These are phyloP conservation scores for Miltochrista miniata DNA, from an alignment of 2,888 invertebrate species.

Conservation along the genomic window DNA sequence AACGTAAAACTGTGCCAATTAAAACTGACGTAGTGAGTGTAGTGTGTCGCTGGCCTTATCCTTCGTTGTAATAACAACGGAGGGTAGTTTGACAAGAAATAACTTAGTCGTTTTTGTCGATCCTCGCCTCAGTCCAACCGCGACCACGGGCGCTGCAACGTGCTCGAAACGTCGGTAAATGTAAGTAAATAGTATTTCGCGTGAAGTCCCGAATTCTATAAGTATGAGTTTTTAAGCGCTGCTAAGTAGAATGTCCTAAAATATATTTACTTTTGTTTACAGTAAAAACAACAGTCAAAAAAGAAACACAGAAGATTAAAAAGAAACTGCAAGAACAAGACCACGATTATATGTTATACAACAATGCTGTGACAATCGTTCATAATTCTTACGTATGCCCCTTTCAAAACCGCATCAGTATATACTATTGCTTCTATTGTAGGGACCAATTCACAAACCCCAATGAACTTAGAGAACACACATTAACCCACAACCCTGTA, in stretches of 20 bases:
- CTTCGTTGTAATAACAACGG: no score
- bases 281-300: slow-evolving; percentile 33
- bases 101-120: no score
- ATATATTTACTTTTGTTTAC: slow-evolving; percentile 11
- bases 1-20: no score
- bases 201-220: no score
- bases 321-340: slow-evolving; percentile 46
- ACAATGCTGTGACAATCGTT: slow-evolving; percentile 61
- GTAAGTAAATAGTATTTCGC: no score
- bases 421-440: slow-evolving; percentile 75
- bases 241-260: neutral
- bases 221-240: no score
- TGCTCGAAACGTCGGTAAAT: no score
- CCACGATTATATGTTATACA: slow-evolving; percentile 58
- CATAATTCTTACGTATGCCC: slow-evolving; percentile 70
- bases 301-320: slow-evolving; percentile 27
- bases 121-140: no score
- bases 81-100: no score
- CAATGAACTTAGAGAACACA: slow-evolving; percentile 64
- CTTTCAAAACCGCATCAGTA: slow-evolving; percentile 66
- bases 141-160: no score
- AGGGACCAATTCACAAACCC: slow-evolving; percentile 72
- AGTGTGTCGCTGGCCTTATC: no score
- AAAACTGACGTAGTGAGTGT: no score
- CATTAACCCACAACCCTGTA: slow-evolving; percentile 59